Evolutionary conservation across 2,888 invertebrate species (phyloP), one percentile per base, ranked within the genome.

Genomic region (Philereme vetulata): DNA sequence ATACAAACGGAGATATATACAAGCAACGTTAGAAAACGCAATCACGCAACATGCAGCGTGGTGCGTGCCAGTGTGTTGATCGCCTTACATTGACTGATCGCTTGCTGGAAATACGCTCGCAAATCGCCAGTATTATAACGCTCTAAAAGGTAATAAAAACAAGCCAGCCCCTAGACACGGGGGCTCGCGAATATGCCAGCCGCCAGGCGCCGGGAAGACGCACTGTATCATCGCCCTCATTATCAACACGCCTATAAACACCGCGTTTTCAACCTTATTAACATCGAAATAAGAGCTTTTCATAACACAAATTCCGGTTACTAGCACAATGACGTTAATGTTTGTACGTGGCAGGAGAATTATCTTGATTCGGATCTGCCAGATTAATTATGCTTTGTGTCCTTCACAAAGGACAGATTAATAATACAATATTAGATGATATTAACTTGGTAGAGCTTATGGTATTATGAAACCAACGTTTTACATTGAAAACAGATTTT

Each of bases 211-310:
- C 88, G 80, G 75, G 78, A 76, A 76, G 86, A 74, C 87, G 87
- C 71, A 62, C 72, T 88, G 88, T 88, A 77, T 88, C 88, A 88
- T 74, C 75, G 86, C 75, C 86, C 88, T 83, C 84, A 74, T 86
- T 88, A 80, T 77, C 70, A 66, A 72, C 74, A 68, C 73, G 71
- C 67, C 71, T 70, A 64, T 66, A 69, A 68, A 70, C 70, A 74
- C 65, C 8, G 33, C 46, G 56, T 52, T 63, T 40, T 61, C 53
- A 62, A 59, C 63, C 60, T 58, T 65, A 49, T 44, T 32, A 9
- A 4, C 44, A 47, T 44, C 38, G 45, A 32, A 56, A 59, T 55
- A 62, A 62, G 43, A 54, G 40, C 10, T 52, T 55, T 47, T 21
- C 52, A 53, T 33, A 53, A 48, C 51, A 35, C 11, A 11, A 7